These are phyloP conservation scores for Drosophila repletoides DNA, from an alignment of 1,140 invertebrate species.

Conservation along the genomic window DNA sequence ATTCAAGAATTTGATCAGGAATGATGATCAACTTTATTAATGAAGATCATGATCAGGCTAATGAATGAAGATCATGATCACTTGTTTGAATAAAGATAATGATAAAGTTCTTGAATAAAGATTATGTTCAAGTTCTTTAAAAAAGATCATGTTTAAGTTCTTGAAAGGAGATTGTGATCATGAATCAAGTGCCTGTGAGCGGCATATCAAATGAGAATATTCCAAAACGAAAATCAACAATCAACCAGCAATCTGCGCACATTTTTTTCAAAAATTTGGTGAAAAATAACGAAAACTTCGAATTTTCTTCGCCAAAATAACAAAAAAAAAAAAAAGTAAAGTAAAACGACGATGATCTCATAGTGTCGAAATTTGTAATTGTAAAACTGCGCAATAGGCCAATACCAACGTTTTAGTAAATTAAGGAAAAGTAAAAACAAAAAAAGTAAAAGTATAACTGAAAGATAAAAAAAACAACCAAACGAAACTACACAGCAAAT, in stretches of 20 bases:
- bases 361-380: conserved; percentile 46
- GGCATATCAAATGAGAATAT: no score
- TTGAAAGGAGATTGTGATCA: no score
- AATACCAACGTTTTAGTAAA: conserved; percentile 72
- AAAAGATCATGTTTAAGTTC: no score
- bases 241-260: conserved; percentile 6
- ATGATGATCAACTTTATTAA: no score
- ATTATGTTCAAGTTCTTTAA: no score
- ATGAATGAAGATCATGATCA: no score
- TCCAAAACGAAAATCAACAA: no score
- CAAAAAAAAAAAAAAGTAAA: background rate
- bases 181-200: no score
- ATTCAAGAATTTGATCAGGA: no score
- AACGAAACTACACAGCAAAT: conserved; percentile 36
- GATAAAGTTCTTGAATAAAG: no score
- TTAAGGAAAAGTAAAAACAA: conserved; percentile 41
- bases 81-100: no score
- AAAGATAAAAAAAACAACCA: background rate
- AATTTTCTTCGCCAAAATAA: background rate
- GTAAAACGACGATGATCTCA: conserved; percentile 24
- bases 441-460: conserved; percentile 15
- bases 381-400: conserved; percentile 71
- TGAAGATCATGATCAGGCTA: no score
- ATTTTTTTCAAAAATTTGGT: conserved; percentile 1
- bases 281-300: background rate